These are phyloP conservation scores for Orthosia gothica DNA, from an alignment of 2,888 invertebrate genomes.

Conservation along the genomic window DNA sequence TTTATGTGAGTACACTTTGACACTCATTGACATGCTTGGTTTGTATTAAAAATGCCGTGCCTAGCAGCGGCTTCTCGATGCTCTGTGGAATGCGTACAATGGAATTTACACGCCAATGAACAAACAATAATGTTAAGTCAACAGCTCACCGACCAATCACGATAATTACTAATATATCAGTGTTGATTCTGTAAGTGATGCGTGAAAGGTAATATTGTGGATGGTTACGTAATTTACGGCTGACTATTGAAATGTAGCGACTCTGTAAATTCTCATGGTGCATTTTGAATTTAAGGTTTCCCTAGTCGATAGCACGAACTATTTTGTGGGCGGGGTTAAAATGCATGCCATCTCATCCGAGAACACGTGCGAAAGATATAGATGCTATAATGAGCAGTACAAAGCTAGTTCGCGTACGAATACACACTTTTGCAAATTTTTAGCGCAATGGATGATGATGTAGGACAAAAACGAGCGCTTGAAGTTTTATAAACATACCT, in stretches of 20 bases:
- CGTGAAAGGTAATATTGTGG: slow-evolving; percentile 9
- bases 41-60: neutral
- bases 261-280: too few species aligned
- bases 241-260: neutral
- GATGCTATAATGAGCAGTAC: too few species aligned
- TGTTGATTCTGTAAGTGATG: slow-evolving; percentile 35
- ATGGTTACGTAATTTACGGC: slow-evolving; percentile 11
- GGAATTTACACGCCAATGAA: slow-evolving; percentile 16
- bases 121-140: slow-evolving; percentile 25
- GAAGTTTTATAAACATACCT: too few species aligned
- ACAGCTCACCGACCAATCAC: slow-evolving; percentile 28
- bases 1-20: neutral
- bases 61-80: neutral
- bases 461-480: too few species aligned
- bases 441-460: too few species aligned
- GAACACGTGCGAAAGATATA: too few species aligned
- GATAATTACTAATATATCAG: slow-evolving; percentile 39
- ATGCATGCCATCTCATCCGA: too few species aligned
- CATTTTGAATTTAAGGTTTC: too few species aligned
- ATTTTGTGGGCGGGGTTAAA: too few species aligned
- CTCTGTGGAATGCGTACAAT: slow-evolving; percentile 8
- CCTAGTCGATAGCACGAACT: too few species aligned
- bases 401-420: too few species aligned
- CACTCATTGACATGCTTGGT: neutral
- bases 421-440: too few species aligned